Conservation (phyloP, 2,888 invertebrate genomes). For the Cancer borealis region DNA sequence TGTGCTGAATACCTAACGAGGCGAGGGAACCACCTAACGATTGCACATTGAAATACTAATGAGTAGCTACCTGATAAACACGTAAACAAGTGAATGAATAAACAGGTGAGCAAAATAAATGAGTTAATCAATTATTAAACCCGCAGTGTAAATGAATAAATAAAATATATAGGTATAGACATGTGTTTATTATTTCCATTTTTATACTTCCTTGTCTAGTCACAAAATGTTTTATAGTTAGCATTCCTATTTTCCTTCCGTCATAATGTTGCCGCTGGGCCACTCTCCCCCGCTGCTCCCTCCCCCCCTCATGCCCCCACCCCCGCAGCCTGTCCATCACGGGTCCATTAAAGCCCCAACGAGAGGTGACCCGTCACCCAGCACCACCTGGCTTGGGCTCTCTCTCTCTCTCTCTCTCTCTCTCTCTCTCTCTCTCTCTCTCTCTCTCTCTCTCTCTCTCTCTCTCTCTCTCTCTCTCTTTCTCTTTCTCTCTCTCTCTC, state of each 20-base stretch:
- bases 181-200: background rate
- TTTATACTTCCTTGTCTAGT: background rate
- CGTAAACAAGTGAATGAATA: background rate
- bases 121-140: background rate
- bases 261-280: background rate
- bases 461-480: background rate
- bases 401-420: background rate
- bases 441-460: conserved; percentile 57
- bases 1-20: background rate
- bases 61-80: background rate
- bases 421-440: conserved; percentile 37
- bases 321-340: conserved; percentile 60
- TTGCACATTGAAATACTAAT: background rate
- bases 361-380: conserved; percentile 48
- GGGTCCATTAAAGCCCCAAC: conserved; percentile 64
- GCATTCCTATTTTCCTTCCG: background rate
- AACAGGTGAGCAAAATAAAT: background rate
- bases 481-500: background rate
- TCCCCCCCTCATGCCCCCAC: background rate
- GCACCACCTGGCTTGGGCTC: background rate
- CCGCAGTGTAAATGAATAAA: too few species aligned
- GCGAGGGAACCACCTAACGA: background rate
- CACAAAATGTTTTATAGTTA: background rate
- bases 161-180: background rate
- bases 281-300: background rate